Conservation (phyloP, 1,140 invertebrate species). For the Anagrus nilaparvatae region DNA sequence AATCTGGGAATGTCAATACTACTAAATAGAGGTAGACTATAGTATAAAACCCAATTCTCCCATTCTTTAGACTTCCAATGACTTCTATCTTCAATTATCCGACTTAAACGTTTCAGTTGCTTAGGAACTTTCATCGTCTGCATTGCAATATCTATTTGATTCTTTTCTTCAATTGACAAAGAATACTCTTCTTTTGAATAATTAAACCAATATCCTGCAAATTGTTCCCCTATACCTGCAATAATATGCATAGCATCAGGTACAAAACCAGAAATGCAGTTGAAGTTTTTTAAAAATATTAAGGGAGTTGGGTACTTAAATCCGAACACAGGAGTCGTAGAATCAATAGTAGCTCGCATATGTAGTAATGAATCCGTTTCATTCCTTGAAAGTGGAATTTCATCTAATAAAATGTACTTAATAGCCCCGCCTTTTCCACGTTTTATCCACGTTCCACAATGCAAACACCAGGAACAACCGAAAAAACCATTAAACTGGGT, state of each 20-base stretch:
- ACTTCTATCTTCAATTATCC: not conserved
- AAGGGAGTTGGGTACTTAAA: conserved; percentile 7
- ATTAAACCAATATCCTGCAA: not conserved
- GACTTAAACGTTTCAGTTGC: not conserved
- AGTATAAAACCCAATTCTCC: too few species aligned
- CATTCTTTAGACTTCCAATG: not conserved
- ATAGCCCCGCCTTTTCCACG: not conserved
- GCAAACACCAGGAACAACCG: conserved; percentile 9
- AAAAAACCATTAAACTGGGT: conserved; percentile 8
- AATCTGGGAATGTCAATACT: too few species aligned
- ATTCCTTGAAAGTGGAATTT: not conserved
- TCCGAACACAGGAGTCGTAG: conserved; percentile 3
- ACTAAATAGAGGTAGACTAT: too few species aligned
- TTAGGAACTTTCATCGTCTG: not conserved
- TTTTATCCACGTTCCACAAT: conserved; percentile 5
- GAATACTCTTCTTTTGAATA: not conserved
- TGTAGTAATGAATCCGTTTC: not conserved
- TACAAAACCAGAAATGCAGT: conserved; percentile 7
- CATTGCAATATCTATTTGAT: not conserved
- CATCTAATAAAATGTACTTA: conserved; percentile 2
- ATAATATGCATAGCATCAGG: not conserved
- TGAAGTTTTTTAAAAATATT: conserved; percentile 11
- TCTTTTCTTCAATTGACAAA: not conserved
- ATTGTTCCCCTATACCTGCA: not conserved
- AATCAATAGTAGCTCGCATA: conserved; percentile 3